phyloP scores from a whole-genome alignment of 2,888 invertebrate species.

The Leucophenga montana region DNA sequence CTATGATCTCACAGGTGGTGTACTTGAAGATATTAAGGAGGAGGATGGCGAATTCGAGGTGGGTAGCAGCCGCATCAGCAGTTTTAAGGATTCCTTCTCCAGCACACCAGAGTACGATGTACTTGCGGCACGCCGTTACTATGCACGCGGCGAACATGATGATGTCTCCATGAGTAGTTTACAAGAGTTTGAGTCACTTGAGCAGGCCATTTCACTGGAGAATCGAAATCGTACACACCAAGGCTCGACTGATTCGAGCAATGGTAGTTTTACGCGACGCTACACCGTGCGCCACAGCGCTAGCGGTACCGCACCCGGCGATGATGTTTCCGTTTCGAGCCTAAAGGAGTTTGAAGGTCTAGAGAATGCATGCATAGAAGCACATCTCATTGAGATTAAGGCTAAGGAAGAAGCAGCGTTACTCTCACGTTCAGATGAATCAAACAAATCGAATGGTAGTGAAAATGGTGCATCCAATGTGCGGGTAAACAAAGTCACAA shows the following conservation, averaged over 20 bases:
- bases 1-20: slow-evolving; percentile 87
- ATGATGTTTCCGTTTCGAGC: slow-evolving; percentile 89
- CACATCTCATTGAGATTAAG: slow-evolving; percentile 85
- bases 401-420: slow-evolving; percentile 91
- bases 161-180: slow-evolving; percentile 93
- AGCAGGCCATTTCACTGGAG: slow-evolving; percentile 87
- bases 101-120: slow-evolving; percentile 95
- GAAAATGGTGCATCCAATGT: slow-evolving; percentile 59
- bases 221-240: slow-evolving; percentile 79
- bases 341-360: slow-evolving; percentile 94
- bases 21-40: slow-evolving; percentile 92
- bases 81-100: slow-evolving; percentile 90
- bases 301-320: slow-evolving; percentile 74
- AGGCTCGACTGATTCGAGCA: slow-evolving; percentile 90
- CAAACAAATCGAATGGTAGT: slow-evolving; percentile 71
- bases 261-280: slow-evolving; percentile 85
- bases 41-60: slow-evolving; percentile 93
- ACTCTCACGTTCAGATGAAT: slow-evolving; percentile 74
- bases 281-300: slow-evolving; percentile 82
- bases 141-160: slow-evolving; percentile 86
- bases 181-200: slow-evolving; percentile 94
- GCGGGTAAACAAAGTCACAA: slow-evolving; percentile 58
- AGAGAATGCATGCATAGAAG: slow-evolving; percentile 90
- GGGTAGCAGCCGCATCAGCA: slow-evolving; percentile 81
- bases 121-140: slow-evolving; percentile 86